These are phyloP conservation scores for Crossaster papposus DNA, from an alignment of 53 echinoderm and acorn worm genomes.

Conservation along the genomic window DNA sequence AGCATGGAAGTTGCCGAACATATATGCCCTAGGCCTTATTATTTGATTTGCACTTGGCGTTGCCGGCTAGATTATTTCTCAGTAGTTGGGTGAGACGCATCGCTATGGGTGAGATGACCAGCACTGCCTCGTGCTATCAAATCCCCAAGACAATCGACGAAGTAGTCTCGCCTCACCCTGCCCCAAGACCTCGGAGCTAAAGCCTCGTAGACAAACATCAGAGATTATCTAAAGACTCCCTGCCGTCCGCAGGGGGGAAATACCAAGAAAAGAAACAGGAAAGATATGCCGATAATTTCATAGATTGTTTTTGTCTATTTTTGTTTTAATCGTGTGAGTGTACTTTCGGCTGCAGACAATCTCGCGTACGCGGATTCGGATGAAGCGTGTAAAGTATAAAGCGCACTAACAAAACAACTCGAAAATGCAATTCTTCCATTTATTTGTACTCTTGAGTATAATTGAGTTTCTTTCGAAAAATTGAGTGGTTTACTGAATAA, in stretches of 20 bases:
- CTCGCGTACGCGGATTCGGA: not conserved
- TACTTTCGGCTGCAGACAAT: not conserved
- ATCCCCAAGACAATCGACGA: conserved; percentile 30
- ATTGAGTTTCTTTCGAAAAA: not conserved
- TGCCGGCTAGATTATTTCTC: not conserved
- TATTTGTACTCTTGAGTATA: not conserved
- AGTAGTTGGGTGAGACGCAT: not conserved
- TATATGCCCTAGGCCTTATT: too few relatives aligned
- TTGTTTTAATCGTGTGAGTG: conserved; percentile 15
- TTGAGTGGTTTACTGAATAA: not conserved
- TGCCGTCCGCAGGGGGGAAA: conserved; percentile 17
- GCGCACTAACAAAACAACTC: not conserved
- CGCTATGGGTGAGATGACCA: too few relatives aligned
- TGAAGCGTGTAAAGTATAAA: not conserved
- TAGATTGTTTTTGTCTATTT: not conserved
- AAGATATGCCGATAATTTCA: conserved; percentile 21
- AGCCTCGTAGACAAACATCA: conserved; percentile 60
- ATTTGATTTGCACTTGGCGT: not conserved
- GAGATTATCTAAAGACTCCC: conserved; percentile 51
- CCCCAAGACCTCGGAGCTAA: conserved; percentile 25
- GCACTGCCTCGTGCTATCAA: not conserved
- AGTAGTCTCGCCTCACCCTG: not conserved
- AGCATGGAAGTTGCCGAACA: not conserved
- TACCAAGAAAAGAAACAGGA: not conserved
- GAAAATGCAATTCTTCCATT: not conserved